Conservation (phyloP, 1,140 invertebrate genomes). For the Megalopta genalis region DNA sequence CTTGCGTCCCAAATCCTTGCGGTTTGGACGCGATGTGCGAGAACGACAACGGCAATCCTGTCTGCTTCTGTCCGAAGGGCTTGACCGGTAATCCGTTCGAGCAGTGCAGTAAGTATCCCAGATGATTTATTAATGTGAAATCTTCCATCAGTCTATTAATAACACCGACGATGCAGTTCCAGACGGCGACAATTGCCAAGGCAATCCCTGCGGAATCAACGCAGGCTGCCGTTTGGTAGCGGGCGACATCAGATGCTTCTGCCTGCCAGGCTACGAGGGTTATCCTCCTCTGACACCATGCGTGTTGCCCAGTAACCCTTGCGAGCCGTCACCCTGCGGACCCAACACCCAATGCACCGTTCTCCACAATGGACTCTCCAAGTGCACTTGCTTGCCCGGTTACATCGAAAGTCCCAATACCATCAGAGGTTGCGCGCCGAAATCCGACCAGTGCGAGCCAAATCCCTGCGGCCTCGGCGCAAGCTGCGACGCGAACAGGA, state of each 20-base stretch:
- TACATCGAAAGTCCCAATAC: slow-evolving; percentile 93
- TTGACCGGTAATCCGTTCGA: slow-evolving; percentile 94
- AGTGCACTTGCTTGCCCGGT: slow-evolving; percentile 91
- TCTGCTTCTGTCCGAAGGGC: slow-evolving; percentile 94
- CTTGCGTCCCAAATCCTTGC: slow-evolving; percentile 91
- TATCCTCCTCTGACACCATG: slow-evolving; percentile 87
- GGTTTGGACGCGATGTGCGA: slow-evolving; percentile 91
- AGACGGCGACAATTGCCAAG: slow-evolving; percentile 90
- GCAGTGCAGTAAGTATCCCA: slow-evolving; percentile 90
- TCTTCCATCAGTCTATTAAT: neutral
- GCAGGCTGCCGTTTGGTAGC: slow-evolving; percentile 88
- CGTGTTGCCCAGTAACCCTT: slow-evolving; percentile 86
- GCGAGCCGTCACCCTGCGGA: slow-evolving; percentile 91
- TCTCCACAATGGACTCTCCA: slow-evolving; percentile 89
- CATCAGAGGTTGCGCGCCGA: slow-evolving; percentile 89
- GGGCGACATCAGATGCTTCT: slow-evolving; percentile 89
- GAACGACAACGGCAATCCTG: slow-evolving; percentile 90
- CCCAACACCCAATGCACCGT: slow-evolving; percentile 92
- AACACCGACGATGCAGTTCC: slow-evolving; percentile 83
- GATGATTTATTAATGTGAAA: neutral
- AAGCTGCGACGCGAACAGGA: slow-evolving; percentile 87
- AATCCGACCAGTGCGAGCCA: slow-evolving; percentile 88
- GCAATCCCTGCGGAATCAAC: slow-evolving; percentile 92
- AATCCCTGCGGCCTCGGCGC: slow-evolving; percentile 90
- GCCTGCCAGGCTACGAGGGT: slow-evolving; percentile 93